Conservation (phyloP, 2,113 vertebrate genomes). For the Syngnathoides biaculeatus region DNA sequence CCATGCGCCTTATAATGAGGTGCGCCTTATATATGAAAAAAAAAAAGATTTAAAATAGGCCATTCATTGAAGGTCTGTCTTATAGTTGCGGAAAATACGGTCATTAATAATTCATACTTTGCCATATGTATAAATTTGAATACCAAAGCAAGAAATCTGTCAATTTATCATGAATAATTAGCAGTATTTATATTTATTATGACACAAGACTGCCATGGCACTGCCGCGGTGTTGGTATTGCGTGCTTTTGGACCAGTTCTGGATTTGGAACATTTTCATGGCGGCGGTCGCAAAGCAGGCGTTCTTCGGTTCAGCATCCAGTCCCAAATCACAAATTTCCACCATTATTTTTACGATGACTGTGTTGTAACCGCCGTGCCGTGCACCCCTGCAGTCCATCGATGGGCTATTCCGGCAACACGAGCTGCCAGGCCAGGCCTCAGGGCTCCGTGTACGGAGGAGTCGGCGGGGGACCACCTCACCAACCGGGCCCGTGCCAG, state of each 20-base stretch:
- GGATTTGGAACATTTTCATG: not conserved
- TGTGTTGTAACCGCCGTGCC: not conserved
- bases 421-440: slow-evolving; percentile 81
- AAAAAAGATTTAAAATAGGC: too few species aligned
- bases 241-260: not conserved
- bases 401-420: slow-evolving; percentile 81
- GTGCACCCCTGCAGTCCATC: slow-evolving; percentile 77
- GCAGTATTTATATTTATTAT: too few species aligned
- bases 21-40: too few species aligned
- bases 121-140: too few species aligned
- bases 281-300: too few species aligned
- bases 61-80: too few species aligned
- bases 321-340: not conserved
- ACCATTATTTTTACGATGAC: not conserved
- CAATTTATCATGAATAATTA: too few species aligned
- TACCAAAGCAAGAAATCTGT: too few species aligned
- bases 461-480: slow-evolving; percentile 49
- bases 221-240: not conserved
- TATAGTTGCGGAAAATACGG: too few species aligned
- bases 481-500: slow-evolving; percentile 75
- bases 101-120: too few species aligned
- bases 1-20: too few species aligned
- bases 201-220: not conserved
- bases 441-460: slow-evolving; percentile 77
- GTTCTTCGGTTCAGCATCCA: too few species aligned